These are phyloP conservation scores for Cecropterus lyciades DNA, from an alignment of 1,140 invertebrate genomes.

Conservation along the genomic window DNA sequence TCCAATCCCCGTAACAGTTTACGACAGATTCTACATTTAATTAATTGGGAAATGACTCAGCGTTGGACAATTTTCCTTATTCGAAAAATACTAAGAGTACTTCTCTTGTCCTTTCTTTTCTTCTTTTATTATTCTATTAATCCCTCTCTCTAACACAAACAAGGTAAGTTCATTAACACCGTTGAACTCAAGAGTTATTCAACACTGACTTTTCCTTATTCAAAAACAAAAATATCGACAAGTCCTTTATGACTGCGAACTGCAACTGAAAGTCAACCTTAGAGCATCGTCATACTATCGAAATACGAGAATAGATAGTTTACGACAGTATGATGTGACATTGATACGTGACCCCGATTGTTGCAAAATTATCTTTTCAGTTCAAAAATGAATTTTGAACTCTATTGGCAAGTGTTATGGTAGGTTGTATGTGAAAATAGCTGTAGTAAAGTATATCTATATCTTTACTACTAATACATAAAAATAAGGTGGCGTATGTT, in stretches of 20 bases:
- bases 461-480: too few relatives aligned
- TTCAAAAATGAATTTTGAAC: conserved; percentile 32
- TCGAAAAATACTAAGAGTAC: too few relatives aligned
- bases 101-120: too few relatives aligned
- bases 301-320: neutral
- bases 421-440: too few relatives aligned
- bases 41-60: too few relatives aligned
- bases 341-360: conserved; percentile 30
- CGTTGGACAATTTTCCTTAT: too few relatives aligned
- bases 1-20: too few relatives aligned
- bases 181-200: conserved; percentile 21
- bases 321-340: conserved; percentile 29
- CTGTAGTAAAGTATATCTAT: too few relatives aligned
- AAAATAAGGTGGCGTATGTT: too few relatives aligned
- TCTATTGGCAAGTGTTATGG: neutral
- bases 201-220: conserved; percentile 31
- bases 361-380: conserved; percentile 11
- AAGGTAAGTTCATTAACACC: conserved; percentile 26
- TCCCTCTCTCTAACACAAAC: neutral
- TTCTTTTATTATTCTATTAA: too few relatives aligned
- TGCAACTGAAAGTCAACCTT: conserved; percentile 1
- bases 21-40: too few relatives aligned
- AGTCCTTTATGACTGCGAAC: conserved; percentile 13
- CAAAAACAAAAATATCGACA: conserved; percentile 31
- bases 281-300: neutral